A percentile compares a stretch with the other conserved stretches of the same genome.
Conservation (phyloP, 2,888 invertebrate species). For the Oxycera nigricornis region DNA sequence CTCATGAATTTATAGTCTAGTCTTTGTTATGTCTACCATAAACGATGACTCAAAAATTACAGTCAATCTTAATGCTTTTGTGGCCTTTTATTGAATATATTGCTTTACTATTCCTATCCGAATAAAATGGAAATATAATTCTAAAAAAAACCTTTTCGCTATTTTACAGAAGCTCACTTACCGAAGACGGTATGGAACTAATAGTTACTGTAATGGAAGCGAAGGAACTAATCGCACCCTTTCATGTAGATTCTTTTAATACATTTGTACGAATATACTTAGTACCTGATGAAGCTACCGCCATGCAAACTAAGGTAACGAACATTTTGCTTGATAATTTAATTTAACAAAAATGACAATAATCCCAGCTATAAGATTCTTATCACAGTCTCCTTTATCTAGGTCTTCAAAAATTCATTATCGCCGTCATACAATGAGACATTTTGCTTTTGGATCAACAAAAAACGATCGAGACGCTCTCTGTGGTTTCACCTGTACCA, state of each 20-base stretch:
- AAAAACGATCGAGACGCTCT: conserved; percentile 67
- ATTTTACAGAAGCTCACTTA: conserved; percentile 53
- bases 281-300: conserved; percentile 73
- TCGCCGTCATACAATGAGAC: conserved; percentile 81
- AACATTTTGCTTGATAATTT: too few species aligned
- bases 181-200: conserved; percentile 58
- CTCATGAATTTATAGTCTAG: too few species aligned
- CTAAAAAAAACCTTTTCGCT: background rate
- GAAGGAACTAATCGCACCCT: conserved; percentile 72
- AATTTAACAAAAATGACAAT: too few species aligned
- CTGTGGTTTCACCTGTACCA: conserved; percentile 75
- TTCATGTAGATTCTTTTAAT: conserved; percentile 69
- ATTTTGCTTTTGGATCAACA: conserved; percentile 71
- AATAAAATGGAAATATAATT: background rate
- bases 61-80: too few species aligned
- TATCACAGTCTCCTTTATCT: background rate
- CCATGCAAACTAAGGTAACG: conserved; percentile 71
- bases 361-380: background rate
- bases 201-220: conserved; percentile 77
- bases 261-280: conserved; percentile 79
- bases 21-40: too few species aligned
- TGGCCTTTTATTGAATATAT: too few species aligned
- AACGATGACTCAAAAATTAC: too few species aligned
- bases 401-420: conserved; percentile 70
- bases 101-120: too few species aligned